Conservation (phyloP, 2,113 vertebrate species). For the Burhinus bistriatus region DNA sequence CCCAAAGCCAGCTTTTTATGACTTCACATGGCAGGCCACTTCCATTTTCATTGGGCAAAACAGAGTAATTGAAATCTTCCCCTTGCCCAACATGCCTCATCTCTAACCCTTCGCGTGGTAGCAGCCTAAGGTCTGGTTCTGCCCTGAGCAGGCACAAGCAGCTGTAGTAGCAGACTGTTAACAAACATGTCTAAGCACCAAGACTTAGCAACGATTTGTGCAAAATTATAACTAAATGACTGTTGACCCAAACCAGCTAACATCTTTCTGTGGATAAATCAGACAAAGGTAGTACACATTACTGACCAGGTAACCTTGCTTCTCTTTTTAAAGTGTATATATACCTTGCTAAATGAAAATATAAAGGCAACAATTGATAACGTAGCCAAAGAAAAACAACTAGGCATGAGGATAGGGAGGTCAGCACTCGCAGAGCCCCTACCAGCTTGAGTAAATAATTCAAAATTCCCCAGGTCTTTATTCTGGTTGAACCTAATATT, state of each 20-base stretch:
- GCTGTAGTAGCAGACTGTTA: neutral
- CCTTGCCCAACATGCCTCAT: neutral
- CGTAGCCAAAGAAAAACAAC: neutral
- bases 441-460: neutral
- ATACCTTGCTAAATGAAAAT: neutral
- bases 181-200: neutral
- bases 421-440: neutral
- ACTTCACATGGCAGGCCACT: neutral
- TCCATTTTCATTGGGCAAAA: neutral
- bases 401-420: neutral
- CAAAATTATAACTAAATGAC: neutral
- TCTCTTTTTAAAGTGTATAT: neutral
- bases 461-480: neutral
- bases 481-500: neutral
- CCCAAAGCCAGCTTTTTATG: neutral
- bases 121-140: neutral
- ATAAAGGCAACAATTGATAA: neutral
- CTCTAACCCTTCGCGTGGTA: rapidly evolving
- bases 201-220: neutral
- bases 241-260: neutral
- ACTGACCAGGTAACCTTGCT: neutral
- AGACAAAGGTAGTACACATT: neutral
- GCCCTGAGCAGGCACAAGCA: neutral
- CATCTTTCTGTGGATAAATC: neutral
- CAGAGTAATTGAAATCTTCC: neutral